Evolutionary conservation across 2,113 vertebrate species (phyloP).

Genomic region (Columba livia): DNA sequence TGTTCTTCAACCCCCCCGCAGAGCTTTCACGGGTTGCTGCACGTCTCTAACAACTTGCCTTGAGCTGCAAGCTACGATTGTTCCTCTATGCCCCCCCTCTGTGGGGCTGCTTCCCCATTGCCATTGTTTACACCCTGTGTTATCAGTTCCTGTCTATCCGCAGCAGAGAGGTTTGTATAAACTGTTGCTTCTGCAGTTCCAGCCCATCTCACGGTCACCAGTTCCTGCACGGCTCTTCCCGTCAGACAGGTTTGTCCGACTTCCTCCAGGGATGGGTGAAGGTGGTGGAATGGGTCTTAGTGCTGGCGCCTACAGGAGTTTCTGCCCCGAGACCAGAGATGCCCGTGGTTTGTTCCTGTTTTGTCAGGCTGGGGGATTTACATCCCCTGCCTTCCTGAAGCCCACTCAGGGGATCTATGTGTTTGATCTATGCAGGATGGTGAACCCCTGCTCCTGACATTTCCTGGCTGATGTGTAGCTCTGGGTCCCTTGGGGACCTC

Average conservation of each 20-base stretch:
- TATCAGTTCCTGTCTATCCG: neutral
- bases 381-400: neutral
- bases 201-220: neutral
- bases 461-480: neutral
- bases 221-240: neutral
- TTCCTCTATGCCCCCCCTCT: neutral
- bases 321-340: neutral
- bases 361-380: neutral
- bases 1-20: rapidly evolving
- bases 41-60: neutral
- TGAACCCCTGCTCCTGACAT: rapidly evolving
- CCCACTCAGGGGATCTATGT: rapidly evolving
- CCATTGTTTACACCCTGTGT: neutral
- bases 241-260: neutral
- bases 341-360: neutral
- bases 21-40: neutral
- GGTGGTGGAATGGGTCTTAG: neutral
- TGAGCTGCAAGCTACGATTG: neutral
- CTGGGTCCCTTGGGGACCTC: neutral
- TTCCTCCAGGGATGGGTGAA: neutral
- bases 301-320: neutral
- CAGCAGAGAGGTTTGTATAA: neutral
- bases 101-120: neutral
- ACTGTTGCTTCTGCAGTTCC: neutral
- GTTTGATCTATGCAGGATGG: neutral